Conservation (phyloP, 2,888 invertebrate species). For the Morpho helenor region DNA sequence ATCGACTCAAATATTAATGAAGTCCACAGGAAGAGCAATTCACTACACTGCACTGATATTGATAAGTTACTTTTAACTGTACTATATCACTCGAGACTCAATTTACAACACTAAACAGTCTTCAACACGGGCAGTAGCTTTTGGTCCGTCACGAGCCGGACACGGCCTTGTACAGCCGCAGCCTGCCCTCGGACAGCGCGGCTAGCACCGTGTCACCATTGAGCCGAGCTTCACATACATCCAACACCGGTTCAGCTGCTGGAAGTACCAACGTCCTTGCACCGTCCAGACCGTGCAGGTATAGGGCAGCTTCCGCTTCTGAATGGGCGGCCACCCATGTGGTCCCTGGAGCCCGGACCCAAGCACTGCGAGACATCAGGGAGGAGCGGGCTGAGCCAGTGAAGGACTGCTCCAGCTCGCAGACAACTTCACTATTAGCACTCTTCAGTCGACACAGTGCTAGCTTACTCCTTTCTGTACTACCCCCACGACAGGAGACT, state of each 20-base stretch:
- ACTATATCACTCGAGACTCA: no score
- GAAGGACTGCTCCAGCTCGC: conserved; percentile 80
- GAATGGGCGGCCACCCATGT: conserved; percentile 86
- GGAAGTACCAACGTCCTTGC: conserved; percentile 72
- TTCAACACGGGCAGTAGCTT: no score
- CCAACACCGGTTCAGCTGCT: conserved; percentile 82
- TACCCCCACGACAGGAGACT: conserved; percentile 83
- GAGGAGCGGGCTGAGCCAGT: conserved; percentile 84
- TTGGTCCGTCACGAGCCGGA: conserved; percentile 34
- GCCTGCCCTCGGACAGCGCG: conserved; percentile 82
- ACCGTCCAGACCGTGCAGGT: conserved; percentile 81
- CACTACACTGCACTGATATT: no score
- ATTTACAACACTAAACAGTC: no score
- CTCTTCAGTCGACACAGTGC: conserved; percentile 60
- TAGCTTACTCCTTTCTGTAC: conserved; percentile 57
- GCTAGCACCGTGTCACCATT: conserved; percentile 78
- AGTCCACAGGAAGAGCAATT: no score
- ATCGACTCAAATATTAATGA: no score
- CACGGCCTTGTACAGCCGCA: conserved; percentile 81
- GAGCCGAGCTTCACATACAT: conserved; percentile 80
- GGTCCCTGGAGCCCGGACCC: conserved; percentile 76
- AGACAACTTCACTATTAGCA: conserved; percentile 63
- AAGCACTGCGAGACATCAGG: conserved; percentile 82
- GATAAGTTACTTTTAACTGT: no score
- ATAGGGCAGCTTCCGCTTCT: conserved; percentile 83